Evolutionary conservation across 2,113 vertebrate species (phyloP), one percentile per base, ranked within the genome.

Genomic region (Pelusios castaneus): DNA sequence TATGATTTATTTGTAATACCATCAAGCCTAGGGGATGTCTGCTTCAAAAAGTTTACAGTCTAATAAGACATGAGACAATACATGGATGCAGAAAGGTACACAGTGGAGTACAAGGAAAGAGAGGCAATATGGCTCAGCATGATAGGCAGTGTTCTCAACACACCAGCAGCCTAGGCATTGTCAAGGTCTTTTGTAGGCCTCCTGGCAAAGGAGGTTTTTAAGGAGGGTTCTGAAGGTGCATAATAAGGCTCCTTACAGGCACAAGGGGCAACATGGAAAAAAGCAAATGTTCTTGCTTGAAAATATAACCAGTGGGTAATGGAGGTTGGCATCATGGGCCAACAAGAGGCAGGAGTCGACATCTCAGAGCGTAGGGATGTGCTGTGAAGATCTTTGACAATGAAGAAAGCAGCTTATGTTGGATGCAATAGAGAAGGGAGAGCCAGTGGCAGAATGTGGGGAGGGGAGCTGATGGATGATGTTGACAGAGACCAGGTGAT

Each of bases 251-350:
- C 87, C 93, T 93, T 82, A 84, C 70, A 93, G 88, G 88, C 94
- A 79, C 49, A 56, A 93, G 87, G 82, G 94, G 80, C 77, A 90
- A 52, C 89, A 73, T 93, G 80, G 80, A 38, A 93, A 77, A 93
- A 93, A 89, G 70, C 87, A 90, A 95, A 96, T 86, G 56, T 76
- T 43, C 41, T 76, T 25, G 7, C 45, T 43, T 90, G 89, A 89
- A 95, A 92, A 95, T 91, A 84, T 95, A 95, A 95, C 96, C 95
- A 38, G 95, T 81, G 89, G 85, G 91, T 73, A 91, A 90, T 93
- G 87, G 6, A 76, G 89, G 80, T 91, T 97, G 94, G 95, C 91
- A 93, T 90, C 89, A 94, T 87, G 90, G 90, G 78, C 91, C 92
- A 84, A 96, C 93, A 87, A 84, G 84, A 93, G 34, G 19, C 34